phyloP scores from a whole-genome alignment of 1,140 invertebrate genomes.

The Rhopalosiphum padi region DNA sequence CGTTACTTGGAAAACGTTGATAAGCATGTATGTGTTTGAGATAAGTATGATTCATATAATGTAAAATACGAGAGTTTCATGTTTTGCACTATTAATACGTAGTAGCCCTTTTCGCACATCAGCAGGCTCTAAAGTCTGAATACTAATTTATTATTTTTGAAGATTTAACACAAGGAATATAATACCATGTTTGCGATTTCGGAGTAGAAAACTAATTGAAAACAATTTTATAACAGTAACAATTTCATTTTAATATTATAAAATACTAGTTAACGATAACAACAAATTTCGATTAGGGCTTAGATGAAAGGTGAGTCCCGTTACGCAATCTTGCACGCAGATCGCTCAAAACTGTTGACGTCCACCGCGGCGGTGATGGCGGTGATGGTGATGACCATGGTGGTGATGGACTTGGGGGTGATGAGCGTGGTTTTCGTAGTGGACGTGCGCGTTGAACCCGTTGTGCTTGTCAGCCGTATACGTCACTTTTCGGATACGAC shows the following conservation, averaged over 20 bases:
- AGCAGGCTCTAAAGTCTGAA: neutral
- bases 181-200: neutral
- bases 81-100: neutral
- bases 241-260: neutral
- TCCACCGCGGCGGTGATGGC: neutral
- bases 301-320: neutral
- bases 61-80: neutral
- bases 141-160: neutral
- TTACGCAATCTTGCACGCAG: neutral
- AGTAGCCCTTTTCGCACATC: neutral
- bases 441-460: slow-evolving; percentile 73
- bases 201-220: neutral
- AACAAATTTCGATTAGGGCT: neutral
- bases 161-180: neutral
- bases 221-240: neutral
- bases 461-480: slow-evolving; percentile 71
- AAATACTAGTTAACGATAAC: neutral
- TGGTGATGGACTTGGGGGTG: neutral
- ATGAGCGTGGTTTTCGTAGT: slow-evolving; percentile 63
- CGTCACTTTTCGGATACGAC: slow-evolving; percentile 69
- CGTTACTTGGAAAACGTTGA: neutral
- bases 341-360: neutral
- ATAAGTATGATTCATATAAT: neutral
- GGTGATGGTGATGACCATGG: neutral
- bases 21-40: too few species aligned